Percentiles rank a stretch among this genome's conserved stretches.
These are phyloP conservation scores for Triplophysa tibetana DNA, from an alignment of 2,113 vertebrate genomes.

Conservation along the genomic window DNA sequence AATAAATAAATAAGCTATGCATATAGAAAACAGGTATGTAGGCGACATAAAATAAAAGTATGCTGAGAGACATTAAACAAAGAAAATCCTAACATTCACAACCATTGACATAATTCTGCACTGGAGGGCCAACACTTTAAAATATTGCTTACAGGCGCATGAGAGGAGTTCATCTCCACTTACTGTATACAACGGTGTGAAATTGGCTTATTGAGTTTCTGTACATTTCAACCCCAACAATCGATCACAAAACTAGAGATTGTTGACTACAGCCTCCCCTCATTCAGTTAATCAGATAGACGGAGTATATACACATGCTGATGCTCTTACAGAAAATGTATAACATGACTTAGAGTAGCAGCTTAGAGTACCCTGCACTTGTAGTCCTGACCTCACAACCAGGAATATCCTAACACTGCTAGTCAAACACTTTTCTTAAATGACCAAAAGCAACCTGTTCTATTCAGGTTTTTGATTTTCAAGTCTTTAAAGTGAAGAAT, in stretches of 20 bases:
- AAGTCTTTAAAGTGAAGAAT: not conserved
- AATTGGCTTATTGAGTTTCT: constrained; percentile 20
- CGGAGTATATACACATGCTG: not conserved
- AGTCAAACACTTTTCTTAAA: not conserved
- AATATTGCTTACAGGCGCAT: constrained; percentile 8
- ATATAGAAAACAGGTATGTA: too few relatives aligned
- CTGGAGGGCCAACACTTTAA: not conserved
- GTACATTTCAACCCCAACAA: constrained; percentile 14
- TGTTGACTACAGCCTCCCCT: constrained; percentile 3
- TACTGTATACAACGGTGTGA: not conserved
- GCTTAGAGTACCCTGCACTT: not conserved
- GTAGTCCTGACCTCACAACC: constrained; percentile 57
- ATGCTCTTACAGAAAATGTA: not conserved
- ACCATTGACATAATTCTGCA: not conserved
- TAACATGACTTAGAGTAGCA: not conserved
- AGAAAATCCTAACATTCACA: not conserved
- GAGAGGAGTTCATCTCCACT: not conserved
- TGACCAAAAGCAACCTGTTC: not conserved
- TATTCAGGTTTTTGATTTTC: not conserved
- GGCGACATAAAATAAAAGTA: too few relatives aligned
- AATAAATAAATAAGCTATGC: too few relatives aligned
- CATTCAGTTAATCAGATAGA: not conserved
- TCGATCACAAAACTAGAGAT: constrained; percentile 7
- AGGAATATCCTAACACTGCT: not conserved
- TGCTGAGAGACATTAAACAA: not conserved